Evolutionary conservation across 1,140 invertebrate genomes (phyloP), one percentile per base, ranked within the genome.

Genomic region (Asobara japonica): DNA sequence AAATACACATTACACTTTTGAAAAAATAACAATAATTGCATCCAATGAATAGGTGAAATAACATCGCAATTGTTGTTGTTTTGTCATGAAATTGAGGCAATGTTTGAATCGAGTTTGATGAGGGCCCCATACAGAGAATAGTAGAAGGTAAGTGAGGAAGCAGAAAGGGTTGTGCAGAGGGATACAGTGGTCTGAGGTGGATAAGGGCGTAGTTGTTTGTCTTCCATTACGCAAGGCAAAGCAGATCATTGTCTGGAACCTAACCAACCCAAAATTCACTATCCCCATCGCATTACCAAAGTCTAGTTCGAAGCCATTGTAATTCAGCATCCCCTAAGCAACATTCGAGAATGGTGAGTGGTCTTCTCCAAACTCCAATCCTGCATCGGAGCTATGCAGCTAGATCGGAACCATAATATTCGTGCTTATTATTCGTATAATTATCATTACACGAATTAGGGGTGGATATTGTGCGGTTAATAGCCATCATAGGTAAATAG

Each of bases 161-260:
- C 29, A 51, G 16, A 20, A n/a, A 65, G 30, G 29, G 16, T 27
- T 25, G 38, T 10, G 30, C 36, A n/a, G 38, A 16, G 16, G 36
- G 29, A 38, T 36, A 25, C 25, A 20, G 16, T 13, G 13, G 48
- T 30, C 60, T 51, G 41, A 61, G 65, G 73, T 75, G 74, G 78
- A 79, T 80, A 79, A 80, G 79, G 78, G 74, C 74, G 77, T 77
- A 75, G 66, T 77, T 83, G 80, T 84, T 84, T 84, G 79, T 80
- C 81, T 84, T 84, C 81, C 77, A 83, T 82, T 80, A 81, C 78
- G 78, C 80, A 77, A 80, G 74, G 81, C 77, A 83, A 80, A 84
- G 77, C 78, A 84, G 79, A 84, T 84, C 79, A 82, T 84, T 84
- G 80, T 82, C 79, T 77, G 75, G 67, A 77, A 75, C 77, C 79